Percentiles rank a stretch among this genome's conserved stretches.
Evolutionary conservation across 2,113 vertebrate species (phyloP).

Genomic region (Brachirus orientalis): DNA sequence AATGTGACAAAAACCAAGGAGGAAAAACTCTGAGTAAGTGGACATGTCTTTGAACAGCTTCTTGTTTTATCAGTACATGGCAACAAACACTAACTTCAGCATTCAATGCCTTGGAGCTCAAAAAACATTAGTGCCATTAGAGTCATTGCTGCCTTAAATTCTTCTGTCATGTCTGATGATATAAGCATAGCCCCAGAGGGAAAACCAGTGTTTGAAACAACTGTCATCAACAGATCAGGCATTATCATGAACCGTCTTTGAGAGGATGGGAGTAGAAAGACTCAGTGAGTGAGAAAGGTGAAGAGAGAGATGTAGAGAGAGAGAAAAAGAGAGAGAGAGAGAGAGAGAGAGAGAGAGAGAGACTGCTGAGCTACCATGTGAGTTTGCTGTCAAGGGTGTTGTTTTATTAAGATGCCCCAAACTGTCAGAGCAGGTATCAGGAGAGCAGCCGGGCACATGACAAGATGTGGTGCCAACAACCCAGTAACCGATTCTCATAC

Average conservation of each 20-base stretch:
- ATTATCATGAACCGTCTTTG: conserved; percentile 50
- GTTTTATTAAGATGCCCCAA: conserved; percentile 68
- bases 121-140: conserved; percentile 29
- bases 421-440: conserved; percentile 58
- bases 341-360: conserved; percentile 24
- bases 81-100: conserved; percentile 7
- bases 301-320: conserved; percentile 6
- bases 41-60: conserved; percentile 8
- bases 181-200: conserved; percentile 33
- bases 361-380: conserved; percentile 34
- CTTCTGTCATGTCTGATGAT: conserved; percentile 50
- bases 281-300: conserved; percentile 4
- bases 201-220: conserved; percentile 37
- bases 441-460: conserved; percentile 46
- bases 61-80: conserved; percentile 3
- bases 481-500: conserved; percentile 20
- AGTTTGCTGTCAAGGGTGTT: conserved; percentile 50
- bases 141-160: conserved; percentile 35
- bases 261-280: neutral
- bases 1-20: conserved; percentile 26
- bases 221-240: conserved; percentile 41
- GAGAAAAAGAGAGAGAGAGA: conserved; percentile 28
- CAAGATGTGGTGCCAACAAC: conserved; percentile 39
- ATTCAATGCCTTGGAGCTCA: conserved; percentile 17
- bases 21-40: conserved; percentile 8